Percentiles rank a stretch among this genome's conserved stretches.
phyloP scores from a whole-genome alignment of 2,113 vertebrate species.

The Indri indri region DNA sequence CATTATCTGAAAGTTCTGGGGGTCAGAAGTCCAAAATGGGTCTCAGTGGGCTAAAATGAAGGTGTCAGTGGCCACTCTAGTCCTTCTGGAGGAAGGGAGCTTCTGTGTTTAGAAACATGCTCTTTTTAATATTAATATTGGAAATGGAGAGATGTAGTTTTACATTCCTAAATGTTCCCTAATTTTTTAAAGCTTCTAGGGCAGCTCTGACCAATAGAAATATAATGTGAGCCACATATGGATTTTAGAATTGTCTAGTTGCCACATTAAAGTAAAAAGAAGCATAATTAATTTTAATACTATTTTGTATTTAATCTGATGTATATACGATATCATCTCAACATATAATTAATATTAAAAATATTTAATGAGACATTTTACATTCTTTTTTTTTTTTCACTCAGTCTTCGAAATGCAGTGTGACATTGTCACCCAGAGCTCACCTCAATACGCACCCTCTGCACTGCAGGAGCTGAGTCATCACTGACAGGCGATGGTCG shows the following conservation, averaged over 20 bases:
- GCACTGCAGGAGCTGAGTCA: neutral
- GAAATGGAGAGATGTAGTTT: neutral
- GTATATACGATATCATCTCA: neutral
- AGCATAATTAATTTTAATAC: neutral
- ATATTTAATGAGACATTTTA: neutral
- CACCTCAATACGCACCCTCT: accelerated
- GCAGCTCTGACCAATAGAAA: neutral
- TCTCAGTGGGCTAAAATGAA: neutral
- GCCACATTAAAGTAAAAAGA: neutral
- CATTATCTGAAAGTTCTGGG: neutral
- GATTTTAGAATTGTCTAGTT: neutral
- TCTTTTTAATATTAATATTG: neutral
- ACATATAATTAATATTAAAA: neutral
- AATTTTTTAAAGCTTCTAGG: neutral
- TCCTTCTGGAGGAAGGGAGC: neutral
- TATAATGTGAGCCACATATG: neutral
- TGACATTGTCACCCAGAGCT: neutral
- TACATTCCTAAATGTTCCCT: neutral
- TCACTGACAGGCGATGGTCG: neutral
- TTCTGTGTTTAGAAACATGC: neutral
- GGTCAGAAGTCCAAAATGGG: neutral
- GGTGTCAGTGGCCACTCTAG: neutral
- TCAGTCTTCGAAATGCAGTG: neutral
- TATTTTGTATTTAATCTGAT: neutral
- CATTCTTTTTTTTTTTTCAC: neutral